These are phyloP conservation scores for Pedicia rivosa DNA, from an alignment of 2,888 invertebrate genomes.

Conservation along the genomic window DNA sequence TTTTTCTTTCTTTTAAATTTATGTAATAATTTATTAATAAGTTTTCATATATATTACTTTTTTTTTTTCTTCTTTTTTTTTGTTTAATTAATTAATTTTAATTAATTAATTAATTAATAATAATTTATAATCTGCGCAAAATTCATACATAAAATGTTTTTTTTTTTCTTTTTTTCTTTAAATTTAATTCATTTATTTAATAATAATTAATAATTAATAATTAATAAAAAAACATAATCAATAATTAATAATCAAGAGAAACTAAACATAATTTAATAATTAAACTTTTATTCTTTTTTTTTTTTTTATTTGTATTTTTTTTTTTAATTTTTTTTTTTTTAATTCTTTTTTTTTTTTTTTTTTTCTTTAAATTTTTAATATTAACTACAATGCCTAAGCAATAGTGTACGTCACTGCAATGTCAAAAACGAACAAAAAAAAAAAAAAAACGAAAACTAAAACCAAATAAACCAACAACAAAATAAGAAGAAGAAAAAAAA, in stretches of 20 bases:
- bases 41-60: no score
- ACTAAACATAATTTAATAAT: background rate
- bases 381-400: conserved; percentile 5
- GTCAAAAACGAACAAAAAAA: no score
- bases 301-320: background rate
- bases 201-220: conserved; percentile 1
- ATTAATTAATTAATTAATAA: no score
- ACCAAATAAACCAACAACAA: no score
- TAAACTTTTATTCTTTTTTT: background rate
- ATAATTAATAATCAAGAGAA: background rate
- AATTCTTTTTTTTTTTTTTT: background rate
- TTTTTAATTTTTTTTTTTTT: background rate
- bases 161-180: background rate
- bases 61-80: no score
- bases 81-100: no score
- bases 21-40: no score
- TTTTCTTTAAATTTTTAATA: conserved; percentile 3
- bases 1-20: no score
- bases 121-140: no score
- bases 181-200: conserved; percentile 3
- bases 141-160: no score
- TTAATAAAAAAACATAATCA: background rate
- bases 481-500: no score
- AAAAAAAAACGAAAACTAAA: no score
- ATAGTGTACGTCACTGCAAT: conserved; percentile 5